These are phyloP conservation scores for Cyrtorhinus lividipennis DNA, from an alignment of 1,140 invertebrate species.

Conservation along the genomic window DNA sequence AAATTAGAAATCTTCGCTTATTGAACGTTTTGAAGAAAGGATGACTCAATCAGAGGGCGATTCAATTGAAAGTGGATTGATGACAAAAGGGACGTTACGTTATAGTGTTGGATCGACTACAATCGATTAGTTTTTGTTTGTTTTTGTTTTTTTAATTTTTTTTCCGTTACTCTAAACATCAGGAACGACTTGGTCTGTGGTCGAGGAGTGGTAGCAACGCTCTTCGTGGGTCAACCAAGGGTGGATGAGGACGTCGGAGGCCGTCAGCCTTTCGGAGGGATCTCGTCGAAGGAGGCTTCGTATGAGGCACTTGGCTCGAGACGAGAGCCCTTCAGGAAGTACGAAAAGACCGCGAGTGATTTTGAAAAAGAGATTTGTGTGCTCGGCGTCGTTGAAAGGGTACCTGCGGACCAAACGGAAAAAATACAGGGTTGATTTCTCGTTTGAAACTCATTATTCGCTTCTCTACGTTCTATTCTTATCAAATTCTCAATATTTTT, in stretches of 20 bases:
- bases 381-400: slow-evolving; percentile 89
- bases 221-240: slow-evolving; percentile 60
- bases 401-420: slow-evolving; percentile 64
- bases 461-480: too few species aligned
- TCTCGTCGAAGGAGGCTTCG: slow-evolving; percentile 67
- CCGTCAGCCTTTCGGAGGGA: slow-evolving; percentile 66
- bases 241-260: slow-evolving; percentile 67
- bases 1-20: too few species aligned
- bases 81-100: too few species aligned
- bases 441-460: too few species aligned
- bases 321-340: slow-evolving; percentile 70
- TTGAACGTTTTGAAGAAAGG: too few species aligned
- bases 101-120: too few species aligned
- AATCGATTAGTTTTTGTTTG: too few species aligned
- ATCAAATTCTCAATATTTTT: too few species aligned
- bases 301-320: slow-evolving; percentile 75
- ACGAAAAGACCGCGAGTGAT: slow-evolving; percentile 78
- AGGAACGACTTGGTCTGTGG: slow-evolving; percentile 23
- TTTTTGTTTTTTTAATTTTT: too few species aligned
- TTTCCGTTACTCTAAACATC: slow-evolving; percentile 16
- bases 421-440: too few species aligned
- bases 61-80: too few species aligned
- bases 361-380: slow-evolving; percentile 75
- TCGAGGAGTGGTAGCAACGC: slow-evolving; percentile 13
- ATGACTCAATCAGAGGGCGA: too few species aligned